A percentile compares a stretch with the other conserved stretches of the same genome.
phyloP scores from a whole-genome alignment of 2,113 vertebrate genomes.

The Dinomys branickii region DNA sequence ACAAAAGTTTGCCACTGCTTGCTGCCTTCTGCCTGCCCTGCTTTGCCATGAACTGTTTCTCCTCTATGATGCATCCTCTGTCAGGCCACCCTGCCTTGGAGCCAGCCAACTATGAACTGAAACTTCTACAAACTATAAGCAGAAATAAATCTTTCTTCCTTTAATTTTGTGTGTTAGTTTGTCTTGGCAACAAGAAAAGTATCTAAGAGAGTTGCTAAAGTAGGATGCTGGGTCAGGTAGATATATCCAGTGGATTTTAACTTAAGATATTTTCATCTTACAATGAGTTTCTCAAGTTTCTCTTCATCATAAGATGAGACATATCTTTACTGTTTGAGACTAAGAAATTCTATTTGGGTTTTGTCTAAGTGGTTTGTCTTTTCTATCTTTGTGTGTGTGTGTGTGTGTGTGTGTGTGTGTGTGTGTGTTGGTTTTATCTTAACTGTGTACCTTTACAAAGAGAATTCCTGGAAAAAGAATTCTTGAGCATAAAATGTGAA shows the following conservation, averaged over 20 bases:
- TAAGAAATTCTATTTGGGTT: background rate
- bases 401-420: background rate
- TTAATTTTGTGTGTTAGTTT: background rate
- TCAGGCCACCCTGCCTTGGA: background rate
- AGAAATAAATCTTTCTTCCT: background rate
- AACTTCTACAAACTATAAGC: background rate
- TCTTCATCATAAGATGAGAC: background rate
- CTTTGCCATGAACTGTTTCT: background rate
- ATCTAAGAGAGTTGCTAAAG: background rate
- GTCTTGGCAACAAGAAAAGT: background rate
- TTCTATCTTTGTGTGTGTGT: background rate
- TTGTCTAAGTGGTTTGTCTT: background rate
- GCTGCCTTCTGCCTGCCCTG: background rate
- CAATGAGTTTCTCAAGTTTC: background rate
- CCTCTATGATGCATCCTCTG: background rate
- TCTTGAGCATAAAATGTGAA: constrained; percentile 16
- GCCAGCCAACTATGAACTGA: background rate
- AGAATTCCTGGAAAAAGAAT: constrained; percentile 1
- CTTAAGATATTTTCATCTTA: background rate
- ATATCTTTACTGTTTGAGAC: background rate
- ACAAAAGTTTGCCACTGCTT: background rate
- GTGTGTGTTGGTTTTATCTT: background rate
- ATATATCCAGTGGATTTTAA: background rate
- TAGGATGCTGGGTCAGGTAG: background rate
- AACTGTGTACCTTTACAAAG: constrained; percentile 1